Percentiles rank a stretch among this genome's conserved stretches.
phyloP scores from a whole-genome alignment of 2,888 invertebrate species.

The Seira musarum region DNA sequence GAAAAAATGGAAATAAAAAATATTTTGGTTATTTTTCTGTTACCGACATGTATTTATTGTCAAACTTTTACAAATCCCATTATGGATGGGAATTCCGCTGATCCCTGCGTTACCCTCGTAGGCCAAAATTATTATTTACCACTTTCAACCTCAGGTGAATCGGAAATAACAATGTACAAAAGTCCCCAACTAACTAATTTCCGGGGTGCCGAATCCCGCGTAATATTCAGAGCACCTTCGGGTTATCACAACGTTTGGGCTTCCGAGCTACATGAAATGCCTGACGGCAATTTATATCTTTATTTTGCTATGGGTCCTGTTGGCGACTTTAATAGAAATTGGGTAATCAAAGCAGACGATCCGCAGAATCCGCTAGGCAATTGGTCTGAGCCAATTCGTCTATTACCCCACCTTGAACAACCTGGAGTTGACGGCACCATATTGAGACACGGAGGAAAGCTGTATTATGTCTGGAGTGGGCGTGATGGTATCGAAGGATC shows the following conservation, averaged over 20 bases:
- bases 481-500: no score
- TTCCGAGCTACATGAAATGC: conserved; percentile 64
- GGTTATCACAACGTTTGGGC: conserved; percentile 65
- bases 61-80: conserved; percentile 55
- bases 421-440: conserved; percentile 67
- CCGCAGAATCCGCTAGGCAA: conserved; percentile 62
- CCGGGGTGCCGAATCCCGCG: conserved; percentile 52
- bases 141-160: conserved; percentile 23
- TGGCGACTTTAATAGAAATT: conserved; percentile 66
- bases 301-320: conserved; percentile 66
- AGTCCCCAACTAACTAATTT: conserved; percentile 58
- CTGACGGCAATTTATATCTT: conserved; percentile 63
- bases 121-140: conserved; percentile 32
- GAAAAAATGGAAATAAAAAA: no score
- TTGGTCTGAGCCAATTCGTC: conserved; percentile 56
- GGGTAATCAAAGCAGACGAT: conserved; percentile 65
- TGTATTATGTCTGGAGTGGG: conserved; percentile 67
- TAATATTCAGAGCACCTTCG: conserved; percentile 57
- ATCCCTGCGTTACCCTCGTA: conserved; percentile 50
- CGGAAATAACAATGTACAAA: conserved; percentile 51
- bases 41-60: no score
- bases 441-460: conserved; percentile 57
- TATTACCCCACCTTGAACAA: conserved; percentile 58
- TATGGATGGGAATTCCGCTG: conserved; percentile 45
- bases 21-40: no score